phyloP scores from a whole-genome alignment of 2,888 invertebrate species.

The Cosmorhoe ocellata region DNA sequence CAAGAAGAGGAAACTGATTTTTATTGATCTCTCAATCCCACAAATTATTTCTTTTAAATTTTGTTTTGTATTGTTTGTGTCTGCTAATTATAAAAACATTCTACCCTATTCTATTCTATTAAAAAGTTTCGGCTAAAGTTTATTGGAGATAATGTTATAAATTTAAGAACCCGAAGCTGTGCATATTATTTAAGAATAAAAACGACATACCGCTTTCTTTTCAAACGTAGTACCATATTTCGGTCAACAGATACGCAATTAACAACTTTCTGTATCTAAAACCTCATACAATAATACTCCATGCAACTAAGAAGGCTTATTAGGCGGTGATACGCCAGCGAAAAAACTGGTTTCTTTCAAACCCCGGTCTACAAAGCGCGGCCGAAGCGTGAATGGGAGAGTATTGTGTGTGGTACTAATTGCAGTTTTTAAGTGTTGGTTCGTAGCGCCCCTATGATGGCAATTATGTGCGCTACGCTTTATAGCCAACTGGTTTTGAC shows the following conservation, averaged over 20 bases:
- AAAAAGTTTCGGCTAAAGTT: too few relatives aligned
- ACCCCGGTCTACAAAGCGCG: slow-evolving; percentile 12
- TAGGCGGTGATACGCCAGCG: slow-evolving; percentile 2
- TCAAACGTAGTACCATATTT: background rate
- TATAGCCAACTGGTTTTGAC: slow-evolving; percentile 5
- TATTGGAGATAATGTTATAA: too few relatives aligned
- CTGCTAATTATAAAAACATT: too few relatives aligned
- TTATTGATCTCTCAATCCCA: too few relatives aligned
- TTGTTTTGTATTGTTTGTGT: too few relatives aligned
- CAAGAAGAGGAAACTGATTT: too few relatives aligned
- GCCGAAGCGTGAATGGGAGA: slow-evolving; percentile 22
- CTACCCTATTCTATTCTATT: too few relatives aligned
- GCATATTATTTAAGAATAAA: too few relatives aligned
- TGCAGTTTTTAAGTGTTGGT: slow-evolving; percentile 26
- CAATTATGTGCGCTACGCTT: slow-evolving; percentile 31
- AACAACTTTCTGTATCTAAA: background rate
- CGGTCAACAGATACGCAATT: background rate
- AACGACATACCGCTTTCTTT: too few relatives aligned
- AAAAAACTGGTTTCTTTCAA: slow-evolving; percentile 10
- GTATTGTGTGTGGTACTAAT: slow-evolving; percentile 31
- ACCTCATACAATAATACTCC: background rate
- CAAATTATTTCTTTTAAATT: too few relatives aligned
- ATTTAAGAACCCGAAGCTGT: too few relatives aligned
- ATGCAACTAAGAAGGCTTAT: slow-evolving; percentile 2
- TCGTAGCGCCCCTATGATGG: slow-evolving; percentile 24